These are phyloP conservation scores for Oxytorus armatus DNA, from an alignment of 2,888 invertebrate species.

Conservation along the genomic window DNA sequence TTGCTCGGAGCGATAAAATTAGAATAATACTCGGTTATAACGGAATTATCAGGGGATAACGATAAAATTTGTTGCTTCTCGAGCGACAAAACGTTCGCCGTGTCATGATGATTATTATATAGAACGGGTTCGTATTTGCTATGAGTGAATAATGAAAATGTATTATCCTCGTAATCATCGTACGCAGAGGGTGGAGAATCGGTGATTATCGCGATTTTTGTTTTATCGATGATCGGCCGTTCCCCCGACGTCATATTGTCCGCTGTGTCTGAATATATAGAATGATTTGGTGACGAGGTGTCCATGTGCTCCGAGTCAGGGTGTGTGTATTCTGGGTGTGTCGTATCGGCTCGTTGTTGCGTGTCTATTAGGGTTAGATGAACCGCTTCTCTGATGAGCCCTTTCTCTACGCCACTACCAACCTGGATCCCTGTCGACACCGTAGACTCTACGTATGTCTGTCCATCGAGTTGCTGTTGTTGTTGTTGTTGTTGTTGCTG, in stretches of 20 bases:
- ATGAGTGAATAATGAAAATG: constrained; percentile 66
- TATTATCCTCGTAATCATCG: constrained; percentile 72
- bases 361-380: constrained; percentile 83
- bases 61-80: constrained; percentile 34
- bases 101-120: constrained; percentile 77
- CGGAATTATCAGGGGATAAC: constrained; percentile 12
- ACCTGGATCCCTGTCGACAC: constrained; percentile 84
- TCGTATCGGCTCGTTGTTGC: constrained; percentile 83
- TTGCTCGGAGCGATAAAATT: neutral
- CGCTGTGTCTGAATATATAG: constrained; percentile 77
- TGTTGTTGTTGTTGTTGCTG: constrained; percentile 76
- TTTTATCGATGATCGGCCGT: constrained; percentile 73
- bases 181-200: constrained; percentile 29
- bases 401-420: constrained; percentile 83
- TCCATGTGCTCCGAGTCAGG: constrained; percentile 82
- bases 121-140: constrained; percentile 78
- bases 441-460: constrained; percentile 82
- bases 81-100: constrained; percentile 64
- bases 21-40: constrained; percentile 6
- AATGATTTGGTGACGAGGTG: constrained; percentile 82
- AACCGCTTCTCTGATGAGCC: constrained; percentile 68
- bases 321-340: constrained; percentile 83
- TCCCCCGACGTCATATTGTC: constrained; percentile 77
- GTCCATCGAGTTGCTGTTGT: constrained; percentile 79
- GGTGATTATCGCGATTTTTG: constrained; percentile 6